Base-by-base conservation (phyloP, 2,888 invertebrate species). In the Cecidostiba fungosa region DNA sequence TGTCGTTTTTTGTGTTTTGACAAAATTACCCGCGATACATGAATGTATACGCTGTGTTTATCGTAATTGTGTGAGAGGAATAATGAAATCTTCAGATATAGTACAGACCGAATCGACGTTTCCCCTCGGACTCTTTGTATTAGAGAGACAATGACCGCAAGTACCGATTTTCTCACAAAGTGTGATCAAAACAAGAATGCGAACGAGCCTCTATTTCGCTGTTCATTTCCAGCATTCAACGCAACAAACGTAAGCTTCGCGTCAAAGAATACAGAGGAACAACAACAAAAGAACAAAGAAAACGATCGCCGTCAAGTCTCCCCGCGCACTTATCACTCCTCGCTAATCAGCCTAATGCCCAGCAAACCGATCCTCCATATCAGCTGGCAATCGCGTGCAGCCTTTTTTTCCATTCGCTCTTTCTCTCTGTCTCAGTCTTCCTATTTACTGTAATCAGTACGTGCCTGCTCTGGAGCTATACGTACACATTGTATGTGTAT, bases 371-470 rank as follows among this genome's bases (percentile, higher is more conserved):
- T 82, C 43, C n/a, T 59, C 23, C 23, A 36, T 74, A 82, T 82
- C 74, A 50, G 39, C n/a, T 66, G 29, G 66, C 81, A 32, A 82
- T 82, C 73, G 47, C 54, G 19, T 16, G 29, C 29, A 26, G 32
- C 32, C 26, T 43, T 36, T 43, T 77, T 62, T 77, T 10, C 54
- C 47, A 23, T 14, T n/a, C 36, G 23, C 23, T n/a, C 32, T 6
- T n/a, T n/a, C n/a, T 62, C 74, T 23, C 66, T 73, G 43, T n/a
- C 19, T 69, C 50, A 29, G 19, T 82, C 82, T 69, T 62, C 62
- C 80, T 59, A 62, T 43, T 81, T 73, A 29, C 59, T 62, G 43
- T 32, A 73, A 81, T 81, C 81, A 62, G 59, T 26, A 29, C 62
- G 19, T 54, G 43, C 23, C 29, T 36, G 70, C 47, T 43, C 32